These are phyloP conservation scores for Pararge aegeria DNA, from an alignment of 1,140 invertebrate species.

Conservation along the genomic window DNA sequence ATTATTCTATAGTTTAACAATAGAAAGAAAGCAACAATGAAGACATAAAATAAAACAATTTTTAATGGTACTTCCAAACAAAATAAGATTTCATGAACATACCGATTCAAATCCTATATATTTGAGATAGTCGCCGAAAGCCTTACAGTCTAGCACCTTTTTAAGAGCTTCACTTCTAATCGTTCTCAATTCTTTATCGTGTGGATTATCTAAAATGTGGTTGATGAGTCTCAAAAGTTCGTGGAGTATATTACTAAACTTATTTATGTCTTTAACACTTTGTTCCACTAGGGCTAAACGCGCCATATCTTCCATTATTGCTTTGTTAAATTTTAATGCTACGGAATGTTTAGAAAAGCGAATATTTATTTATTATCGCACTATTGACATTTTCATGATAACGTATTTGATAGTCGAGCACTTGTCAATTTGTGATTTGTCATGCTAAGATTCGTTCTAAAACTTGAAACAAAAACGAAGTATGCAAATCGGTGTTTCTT, in stretches of 20 bases:
- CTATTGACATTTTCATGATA: slow-evolving; percentile 20
- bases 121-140: slow-evolving; percentile 56
- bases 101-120: slow-evolving; percentile 62
- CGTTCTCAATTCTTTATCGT: slow-evolving; percentile 47
- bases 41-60: too few species aligned
- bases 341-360: slow-evolving; percentile 20
- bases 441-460: slow-evolving; percentile 32
- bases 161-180: slow-evolving; percentile 43
- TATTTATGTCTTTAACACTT: slow-evolving; percentile 42
- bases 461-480: slow-evolving; percentile 10
- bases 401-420: slow-evolving; percentile 2
- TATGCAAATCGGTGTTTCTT: too few species aligned
- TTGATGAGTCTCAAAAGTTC: slow-evolving; percentile 49
- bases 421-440: slow-evolving; percentile 46
- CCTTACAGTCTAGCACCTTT: slow-evolving; percentile 36
- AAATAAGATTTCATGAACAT: slow-evolving; percentile 20
- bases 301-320: slow-evolving; percentile 66
- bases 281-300: slow-evolving; percentile 61
- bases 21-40: too few species aligned
- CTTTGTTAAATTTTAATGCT: slow-evolving; percentile 24
- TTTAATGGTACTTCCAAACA: too few species aligned
- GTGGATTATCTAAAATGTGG: slow-evolving; percentile 61
- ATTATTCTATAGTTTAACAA: too few species aligned
- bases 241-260: slow-evolving; percentile 51
- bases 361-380: slow-evolving; percentile 27